A percentile compares a stretch with the other conserved stretches of the same genome.
phyloP scores from a whole-genome alignment of 92 coral and sea anemone species.

The Umimayanthus chanpuru region DNA sequence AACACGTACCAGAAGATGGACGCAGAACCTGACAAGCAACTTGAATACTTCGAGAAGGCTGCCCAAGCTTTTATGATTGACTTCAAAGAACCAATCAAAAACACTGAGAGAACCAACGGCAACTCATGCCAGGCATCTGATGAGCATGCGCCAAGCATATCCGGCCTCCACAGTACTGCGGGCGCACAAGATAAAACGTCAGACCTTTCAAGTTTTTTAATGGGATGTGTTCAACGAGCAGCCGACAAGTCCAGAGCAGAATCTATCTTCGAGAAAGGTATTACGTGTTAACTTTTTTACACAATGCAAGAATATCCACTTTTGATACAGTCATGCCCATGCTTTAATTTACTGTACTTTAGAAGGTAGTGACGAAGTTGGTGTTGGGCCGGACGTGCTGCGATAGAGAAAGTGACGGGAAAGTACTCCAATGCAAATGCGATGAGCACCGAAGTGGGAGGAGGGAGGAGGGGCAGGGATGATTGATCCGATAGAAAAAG shows the following conservation, averaged over 20 bases:
- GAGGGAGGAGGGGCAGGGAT: too few species aligned
- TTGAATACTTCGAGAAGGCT: conserved; percentile 24
- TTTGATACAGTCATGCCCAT: too few species aligned
- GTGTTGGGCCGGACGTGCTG: too few species aligned
- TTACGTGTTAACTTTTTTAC: not conserved
- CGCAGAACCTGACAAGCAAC: conserved; percentile 1
- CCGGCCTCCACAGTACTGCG: not conserved
- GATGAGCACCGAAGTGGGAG: too few species aligned
- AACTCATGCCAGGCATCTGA: not conserved
- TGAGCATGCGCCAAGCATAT: not conserved
- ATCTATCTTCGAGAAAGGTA: conserved; percentile 36
- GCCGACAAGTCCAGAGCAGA: conserved; percentile 32
- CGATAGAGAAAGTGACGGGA: too few species aligned
- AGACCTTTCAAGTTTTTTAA: conserved; percentile 5
- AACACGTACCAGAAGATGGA: conserved; percentile 18
- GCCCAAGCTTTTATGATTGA: conserved; percentile 27
- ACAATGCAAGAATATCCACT: not conserved
- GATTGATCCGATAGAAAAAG: too few species aligned
- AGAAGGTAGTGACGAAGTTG: too few species aligned
- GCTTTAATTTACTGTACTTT: too few species aligned
- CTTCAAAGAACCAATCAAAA: not conserved
- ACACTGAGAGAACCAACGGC: not conserved
- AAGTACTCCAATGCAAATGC: too few species aligned
- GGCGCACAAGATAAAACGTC: not conserved
- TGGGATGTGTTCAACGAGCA: conserved; percentile 22